Conservation (phyloP, 1,140 invertebrate genomes). For the Brachionus plicatilis region DNA sequence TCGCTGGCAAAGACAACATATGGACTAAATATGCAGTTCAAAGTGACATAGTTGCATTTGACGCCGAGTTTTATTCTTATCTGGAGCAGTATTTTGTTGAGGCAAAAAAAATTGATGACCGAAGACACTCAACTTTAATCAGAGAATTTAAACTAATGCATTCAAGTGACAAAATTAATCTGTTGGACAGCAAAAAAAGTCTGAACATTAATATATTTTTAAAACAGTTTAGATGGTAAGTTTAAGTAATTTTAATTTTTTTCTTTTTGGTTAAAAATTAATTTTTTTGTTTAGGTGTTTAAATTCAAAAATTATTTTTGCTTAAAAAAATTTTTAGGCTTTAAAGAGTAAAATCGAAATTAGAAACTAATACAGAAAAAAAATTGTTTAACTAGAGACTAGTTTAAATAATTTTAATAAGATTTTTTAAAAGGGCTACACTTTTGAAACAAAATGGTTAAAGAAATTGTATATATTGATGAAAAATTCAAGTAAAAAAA, state of each 20-base stretch:
- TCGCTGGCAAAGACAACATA: neutral
- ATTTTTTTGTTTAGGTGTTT: too few species aligned
- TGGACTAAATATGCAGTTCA: neutral
- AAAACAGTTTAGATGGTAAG: constrained; percentile 36
- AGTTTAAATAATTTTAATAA: too few species aligned
- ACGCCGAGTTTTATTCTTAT: neutral
- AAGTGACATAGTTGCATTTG: neutral
- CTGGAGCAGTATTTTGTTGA: neutral
- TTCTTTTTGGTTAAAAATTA: too few species aligned
- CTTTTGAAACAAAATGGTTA: too few species aligned
- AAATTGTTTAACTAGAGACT: too few species aligned
- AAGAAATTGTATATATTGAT: too few species aligned
- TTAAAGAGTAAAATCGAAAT: too few species aligned
- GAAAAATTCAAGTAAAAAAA: too few species aligned
- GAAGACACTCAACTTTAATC: neutral
- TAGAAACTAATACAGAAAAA: too few species aligned
- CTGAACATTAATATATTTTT: constrained; percentile 27
- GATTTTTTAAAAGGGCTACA: too few species aligned
- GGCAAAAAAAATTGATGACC: neutral
- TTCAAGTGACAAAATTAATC: constrained; percentile 18
- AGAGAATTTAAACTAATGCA: neutral
- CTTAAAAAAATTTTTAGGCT: too few species aligned
- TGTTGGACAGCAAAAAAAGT: constrained; percentile 23
- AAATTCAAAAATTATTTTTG: too few species aligned
- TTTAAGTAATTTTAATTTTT: neutral